These are phyloP conservation scores for Sinhomidia bicolor DNA, from an alignment of 2,888 invertebrate genomes.

Conservation along the genomic window DNA sequence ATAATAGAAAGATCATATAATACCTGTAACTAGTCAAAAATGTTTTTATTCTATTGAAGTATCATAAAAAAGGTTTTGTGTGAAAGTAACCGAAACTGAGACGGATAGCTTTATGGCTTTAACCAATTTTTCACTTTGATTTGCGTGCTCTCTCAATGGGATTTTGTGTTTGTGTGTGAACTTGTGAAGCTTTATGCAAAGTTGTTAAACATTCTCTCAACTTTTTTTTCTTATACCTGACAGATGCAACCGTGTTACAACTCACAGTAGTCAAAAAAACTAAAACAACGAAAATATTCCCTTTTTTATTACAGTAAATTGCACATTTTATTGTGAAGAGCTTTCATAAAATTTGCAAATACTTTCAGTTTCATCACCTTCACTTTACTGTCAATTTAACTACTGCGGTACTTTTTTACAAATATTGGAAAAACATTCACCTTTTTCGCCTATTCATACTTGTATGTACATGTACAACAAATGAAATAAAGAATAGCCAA, in stretches of 20 bases:
- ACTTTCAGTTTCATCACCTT: too few species aligned
- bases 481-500: too few species aligned
- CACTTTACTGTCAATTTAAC: too few species aligned
- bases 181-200: conserved; percentile 49
- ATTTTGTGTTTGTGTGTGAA: conserved; percentile 32
- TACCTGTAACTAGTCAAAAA: too few species aligned
- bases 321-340: too few species aligned
- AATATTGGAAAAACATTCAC: too few species aligned
- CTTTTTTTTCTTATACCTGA: neutral
- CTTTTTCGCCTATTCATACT: too few species aligned
- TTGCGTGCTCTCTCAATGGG: conserved; percentile 21
- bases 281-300: neutral
- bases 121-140: conserved; percentile 9
- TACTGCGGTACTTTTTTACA: too few species aligned
- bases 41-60: neutral
- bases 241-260: neutral
- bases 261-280: too few species aligned
- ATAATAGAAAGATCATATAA: too few species aligned
- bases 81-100: conserved; percentile 14
- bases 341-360: too few species aligned
- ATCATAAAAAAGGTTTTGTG: neutral
- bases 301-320: neutral
- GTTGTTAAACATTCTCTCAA: conserved; percentile 2
- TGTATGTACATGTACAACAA: too few species aligned
- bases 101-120: conserved; percentile 5